These are phyloP conservation scores for Drosophila mayaguana DNA, from an alignment of 2,888 invertebrate species.

Conservation along the genomic window DNA sequence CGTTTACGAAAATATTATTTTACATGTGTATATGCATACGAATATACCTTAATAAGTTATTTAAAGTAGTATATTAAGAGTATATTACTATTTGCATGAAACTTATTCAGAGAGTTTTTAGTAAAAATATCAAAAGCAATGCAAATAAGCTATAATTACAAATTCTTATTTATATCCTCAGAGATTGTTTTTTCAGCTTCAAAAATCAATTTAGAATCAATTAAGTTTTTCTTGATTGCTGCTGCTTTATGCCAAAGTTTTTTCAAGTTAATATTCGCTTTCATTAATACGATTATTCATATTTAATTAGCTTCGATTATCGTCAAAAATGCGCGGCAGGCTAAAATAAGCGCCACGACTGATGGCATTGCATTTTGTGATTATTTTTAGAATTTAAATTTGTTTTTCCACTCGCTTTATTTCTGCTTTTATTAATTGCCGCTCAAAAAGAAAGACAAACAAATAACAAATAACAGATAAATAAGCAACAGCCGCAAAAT, in stretches of 20 bases:
- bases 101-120: neutral
- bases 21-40: too few relatives aligned
- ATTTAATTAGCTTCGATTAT: constrained; percentile 9
- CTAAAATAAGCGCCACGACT: constrained; percentile 23
- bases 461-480: constrained; percentile 1
- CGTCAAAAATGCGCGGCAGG: neutral
- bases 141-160: neutral
- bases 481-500: constrained; percentile 13
- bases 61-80: too few relatives aligned
- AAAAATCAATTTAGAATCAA: neutral
- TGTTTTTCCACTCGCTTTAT: neutral
- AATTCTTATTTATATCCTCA: neutral
- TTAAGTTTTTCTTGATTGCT: neutral
- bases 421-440: constrained; percentile 40
- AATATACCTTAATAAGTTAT: too few relatives aligned
- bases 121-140: too few relatives aligned
- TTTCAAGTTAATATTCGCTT: neutral
- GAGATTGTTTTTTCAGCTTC: neutral
- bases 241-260: fast-evolving
- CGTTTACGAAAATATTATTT: too few relatives aligned
- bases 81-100: neutral
- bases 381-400: constrained; percentile 28
- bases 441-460: constrained; percentile 6
- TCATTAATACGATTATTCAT: neutral
- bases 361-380: constrained; percentile 32